Base-by-base conservation (phyloP, 2,797 vertebrate genomes). In the Tarsius wallacei region DNA sequence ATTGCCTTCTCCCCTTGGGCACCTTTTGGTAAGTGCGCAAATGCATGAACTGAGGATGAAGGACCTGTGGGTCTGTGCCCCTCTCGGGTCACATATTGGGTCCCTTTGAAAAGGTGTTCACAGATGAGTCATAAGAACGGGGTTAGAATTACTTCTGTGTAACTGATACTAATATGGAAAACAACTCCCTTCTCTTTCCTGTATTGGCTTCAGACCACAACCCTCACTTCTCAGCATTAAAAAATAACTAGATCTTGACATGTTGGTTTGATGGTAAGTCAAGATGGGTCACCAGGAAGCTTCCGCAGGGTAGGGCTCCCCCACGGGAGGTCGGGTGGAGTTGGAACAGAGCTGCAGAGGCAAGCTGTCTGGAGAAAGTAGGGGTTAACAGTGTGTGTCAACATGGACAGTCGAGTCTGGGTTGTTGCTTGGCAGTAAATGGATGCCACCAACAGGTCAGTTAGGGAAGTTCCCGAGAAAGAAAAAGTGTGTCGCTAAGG, bases 241-340 rank as follows among this genome's bases (percentile, higher is more conserved):
- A 33, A 77, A 14, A 81, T 9, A 59, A 63, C 28, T 78, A 70
- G 53, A 87, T 73, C 93, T 96, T 91, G 49, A 96, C 95, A 92
- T 84, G 13, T 2, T 94, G 61, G 63, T 47, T 80, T 84, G 90
- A 92, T 59, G 73, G 7, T 80, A 86, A 73, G 28, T 73, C 63
- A 90, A 87, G 42, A 68, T 73, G 66, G 42, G 64, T 92, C 24
- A 6, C 36, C 2, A 87, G 63, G 81, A 87, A 86, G 15, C 31
- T 93, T 86, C 47, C 68, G 9, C 59, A 31, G 53, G 47, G 55
- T 9, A 76, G 68, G 42, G 59, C 28, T 84, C 28, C 6, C 28
- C 47, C 15, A 63, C 63, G 71, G 59, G 15, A 49, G 57, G n/a
- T 11, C 59, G 28, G n/a, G n/a, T 15, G 59, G 55, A 42, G 21